A percentile compares a stretch with the other conserved stretches of the same genome.
These are phyloP conservation scores for Ictalurus punctatus DNA, from an alignment of 2,113 vertebrate species.

Conservation along the genomic window DNA sequence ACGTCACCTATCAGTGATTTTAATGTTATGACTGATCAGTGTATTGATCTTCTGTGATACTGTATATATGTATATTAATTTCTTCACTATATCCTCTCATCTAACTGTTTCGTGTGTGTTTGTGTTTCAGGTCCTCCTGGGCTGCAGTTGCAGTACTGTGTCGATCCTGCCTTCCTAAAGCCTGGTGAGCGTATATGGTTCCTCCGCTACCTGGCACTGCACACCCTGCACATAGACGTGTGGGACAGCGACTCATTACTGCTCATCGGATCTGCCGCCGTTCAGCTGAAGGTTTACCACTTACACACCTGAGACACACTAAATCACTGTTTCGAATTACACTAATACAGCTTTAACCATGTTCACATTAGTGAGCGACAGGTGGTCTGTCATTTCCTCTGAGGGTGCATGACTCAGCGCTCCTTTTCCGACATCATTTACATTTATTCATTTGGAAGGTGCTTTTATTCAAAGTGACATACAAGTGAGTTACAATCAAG, in stretches of 20 bases:
- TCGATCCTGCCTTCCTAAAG: slow-evolving; percentile 77
- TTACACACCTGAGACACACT: neutral
- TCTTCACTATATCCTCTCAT: neutral
- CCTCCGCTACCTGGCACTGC: slow-evolving; percentile 80
- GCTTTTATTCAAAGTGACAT: slow-evolving; percentile 9
- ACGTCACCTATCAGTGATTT: too few species aligned
- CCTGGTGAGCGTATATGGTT: slow-evolving; percentile 84
- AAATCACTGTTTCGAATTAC: neutral
- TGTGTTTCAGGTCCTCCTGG: slow-evolving; percentile 76
- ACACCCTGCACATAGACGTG: slow-evolving; percentile 86
- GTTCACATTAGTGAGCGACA: neutral
- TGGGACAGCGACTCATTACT: slow-evolving; percentile 93
- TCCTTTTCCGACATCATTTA: neutral
- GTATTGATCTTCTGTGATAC: neutral
- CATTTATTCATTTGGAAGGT: slow-evolving; percentile 13
- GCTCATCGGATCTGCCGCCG: slow-evolving; percentile 83
- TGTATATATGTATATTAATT: neutral
- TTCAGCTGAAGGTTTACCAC: slow-evolving; percentile 82
- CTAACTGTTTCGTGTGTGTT: neutral
- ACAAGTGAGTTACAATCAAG: neutral
- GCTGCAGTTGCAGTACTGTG: slow-evolving; percentile 82
- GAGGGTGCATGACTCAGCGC: neutral
- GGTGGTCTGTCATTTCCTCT: neutral
- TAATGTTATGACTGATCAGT: too few species aligned
- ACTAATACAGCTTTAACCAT: neutral